Evolutionary conservation across 2,888 invertebrate genomes (phyloP).

Genomic region (Encarsia formosa): DNA sequence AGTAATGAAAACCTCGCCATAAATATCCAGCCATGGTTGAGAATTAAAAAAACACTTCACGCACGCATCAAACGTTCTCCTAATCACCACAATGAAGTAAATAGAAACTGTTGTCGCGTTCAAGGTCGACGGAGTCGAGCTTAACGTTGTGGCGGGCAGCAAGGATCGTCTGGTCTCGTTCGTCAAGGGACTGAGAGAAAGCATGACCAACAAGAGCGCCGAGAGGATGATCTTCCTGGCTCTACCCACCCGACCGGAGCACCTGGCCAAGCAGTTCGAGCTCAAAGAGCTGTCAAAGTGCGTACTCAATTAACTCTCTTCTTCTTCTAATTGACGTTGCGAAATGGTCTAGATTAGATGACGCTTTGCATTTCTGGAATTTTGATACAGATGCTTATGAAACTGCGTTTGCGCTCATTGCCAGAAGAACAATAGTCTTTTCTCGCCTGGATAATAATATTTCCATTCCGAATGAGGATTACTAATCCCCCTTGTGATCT

Average conservation of each 20-base stretch:
- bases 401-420: neutral
- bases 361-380: neutral
- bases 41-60: too few relatives aligned
- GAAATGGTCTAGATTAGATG: neutral
- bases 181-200: conserved; percentile 48
- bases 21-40: too few relatives aligned
- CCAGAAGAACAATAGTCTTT: too few relatives aligned
- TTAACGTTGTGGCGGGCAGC: conserved; percentile 56
- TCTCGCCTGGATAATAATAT: too few relatives aligned
- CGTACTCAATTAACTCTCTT: too few relatives aligned
- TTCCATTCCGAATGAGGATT: too few relatives aligned
- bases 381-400: neutral
- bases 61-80: too few relatives aligned
- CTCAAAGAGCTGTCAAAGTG: conserved; percentile 62
- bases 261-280: conserved; percentile 68
- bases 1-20: too few relatives aligned
- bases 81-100: too few relatives aligned
- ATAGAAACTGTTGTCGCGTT: too few relatives aligned
- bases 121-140: conserved; percentile 57
- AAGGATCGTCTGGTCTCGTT: conserved; percentile 54
- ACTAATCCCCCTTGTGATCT: too few relatives aligned
- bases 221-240: conserved; percentile 57
- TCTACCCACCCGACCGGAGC: conserved; percentile 63
- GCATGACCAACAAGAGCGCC: conserved; percentile 51
- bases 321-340: too few relatives aligned